Percentiles rank a stretch among this genome's conserved stretches.
Evolutionary conservation across 1,140 invertebrate species (phyloP).

Genomic region (Brachionus rubens): DNA sequence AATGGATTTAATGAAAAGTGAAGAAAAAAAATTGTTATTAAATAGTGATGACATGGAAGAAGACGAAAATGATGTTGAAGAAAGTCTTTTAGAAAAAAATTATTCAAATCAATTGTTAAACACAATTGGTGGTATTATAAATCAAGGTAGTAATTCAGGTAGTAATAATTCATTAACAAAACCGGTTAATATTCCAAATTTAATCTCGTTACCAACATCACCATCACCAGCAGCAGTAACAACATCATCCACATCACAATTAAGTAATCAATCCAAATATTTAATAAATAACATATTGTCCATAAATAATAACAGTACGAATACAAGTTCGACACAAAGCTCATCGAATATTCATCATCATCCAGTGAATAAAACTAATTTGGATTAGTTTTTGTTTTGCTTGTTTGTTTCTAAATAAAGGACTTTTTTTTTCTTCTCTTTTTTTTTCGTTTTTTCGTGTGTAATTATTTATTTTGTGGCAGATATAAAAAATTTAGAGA

Average conservation of each 20-base stretch:
- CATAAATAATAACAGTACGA: not conserved
- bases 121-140: conserved; percentile 33
- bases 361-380: conserved; percentile 33
- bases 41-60: conserved; percentile 22
- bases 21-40: not conserved
- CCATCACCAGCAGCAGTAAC: not conserved
- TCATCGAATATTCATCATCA: not conserved
- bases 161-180: not conserved
- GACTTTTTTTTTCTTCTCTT: not conserved
- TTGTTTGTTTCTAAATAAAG: too few species aligned
- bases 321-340: conserved; percentile 9
- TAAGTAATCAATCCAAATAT: not conserved
- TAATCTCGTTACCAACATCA: not conserved
- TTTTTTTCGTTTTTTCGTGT: not conserved
- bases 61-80: not conserved
- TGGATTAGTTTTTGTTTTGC: too few species aligned
- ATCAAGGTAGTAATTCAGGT: not conserved
- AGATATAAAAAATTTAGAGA: not conserved
- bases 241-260: not conserved
- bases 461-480: not conserved
- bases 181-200: not conserved
- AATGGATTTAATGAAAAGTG: conserved; percentile 31
- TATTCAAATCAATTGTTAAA: conserved; percentile 14
- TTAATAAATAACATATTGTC: conserved; percentile 32
- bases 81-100: not conserved